phyloP scores from a whole-genome alignment of 2,113 vertebrate species.

The Gorsachius goisagi region DNA sequence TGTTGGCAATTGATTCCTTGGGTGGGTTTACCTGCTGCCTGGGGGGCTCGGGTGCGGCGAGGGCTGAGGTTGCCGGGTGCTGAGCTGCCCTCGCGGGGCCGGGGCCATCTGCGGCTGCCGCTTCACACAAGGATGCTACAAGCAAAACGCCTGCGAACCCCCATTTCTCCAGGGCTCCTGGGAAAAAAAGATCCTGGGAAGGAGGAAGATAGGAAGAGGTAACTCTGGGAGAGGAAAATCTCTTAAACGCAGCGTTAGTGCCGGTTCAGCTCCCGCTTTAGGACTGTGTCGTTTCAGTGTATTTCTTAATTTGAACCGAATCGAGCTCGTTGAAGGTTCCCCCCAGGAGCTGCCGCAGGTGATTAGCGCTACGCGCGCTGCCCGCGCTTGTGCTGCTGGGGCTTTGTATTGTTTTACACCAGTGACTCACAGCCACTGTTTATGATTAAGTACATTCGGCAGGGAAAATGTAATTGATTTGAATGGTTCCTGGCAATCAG shows the following conservation, averaged over 20 bases:
- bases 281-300: neutral
- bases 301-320: neutral
- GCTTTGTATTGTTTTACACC: neutral
- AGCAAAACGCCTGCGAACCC: fast-evolving
- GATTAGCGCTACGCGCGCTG: neutral
- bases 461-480: neutral
- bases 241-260: neutral
- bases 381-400: neutral
- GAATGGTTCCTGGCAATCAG: neutral
- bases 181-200: neutral
- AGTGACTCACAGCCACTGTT: neutral
- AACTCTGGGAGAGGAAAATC: neutral
- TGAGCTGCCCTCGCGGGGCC: neutral
- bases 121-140: fast-evolving
- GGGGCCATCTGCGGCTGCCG: fast-evolving
- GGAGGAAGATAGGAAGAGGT: neutral
- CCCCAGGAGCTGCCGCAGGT: neutral
- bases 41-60: neutral
- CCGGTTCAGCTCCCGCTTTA: neutral
- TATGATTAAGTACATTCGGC: neutral
- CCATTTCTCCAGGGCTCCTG: fast-evolving
- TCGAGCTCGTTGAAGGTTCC: neutral
- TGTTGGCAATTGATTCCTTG: fast-evolving
- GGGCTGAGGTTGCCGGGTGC: neutral
- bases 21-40: neutral